Base-by-base conservation (phyloP, 2,797 vertebrate species). In the Gallinago stenura region DNA sequence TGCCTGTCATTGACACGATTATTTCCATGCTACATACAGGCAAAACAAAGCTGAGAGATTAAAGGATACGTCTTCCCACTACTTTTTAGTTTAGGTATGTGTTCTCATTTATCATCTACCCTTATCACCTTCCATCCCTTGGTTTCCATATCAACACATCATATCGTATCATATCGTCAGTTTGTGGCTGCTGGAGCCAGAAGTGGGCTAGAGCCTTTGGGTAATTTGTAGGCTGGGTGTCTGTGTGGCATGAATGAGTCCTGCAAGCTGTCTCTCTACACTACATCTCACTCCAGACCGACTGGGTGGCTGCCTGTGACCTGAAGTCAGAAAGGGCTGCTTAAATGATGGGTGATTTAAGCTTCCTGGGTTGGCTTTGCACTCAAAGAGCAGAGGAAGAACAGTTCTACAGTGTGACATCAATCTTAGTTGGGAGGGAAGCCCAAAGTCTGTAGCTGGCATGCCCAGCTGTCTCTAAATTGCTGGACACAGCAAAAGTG, bases 11-110 rank as follows among this genome's bases (percentile, higher is more conserved):
- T 77, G 91, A 70, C 71, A 25, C 41, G 56, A 48, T 58, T 69
- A 35, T 62, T 93, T 89, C 82, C 51, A 15, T 39, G 56, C 43
- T 84, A 26, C 26, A 54, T 31, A 53, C 21, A 56, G 70, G 46
- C 35, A 65, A 92, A 95, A 93, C 81, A 90, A 93, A 94, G 68
- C 54, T 41, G 48, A 58, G 71, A 58, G 50, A 51, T 76, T 14
- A 93, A 96, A 93, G 46, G 28, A 48, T 80, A 54, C 25, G 24
- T 45, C 43, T 85, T 73, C 35, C 70, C 21, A 64, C 18, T 35
- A 12, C 15, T 30, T 79, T 80, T 83, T 37, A 57, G 39, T 73
- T 89, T 35, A 60, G 71, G 19, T 17, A 68, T 78, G 51, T 46
- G 33, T 68, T 58, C 50, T 94, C 21, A 18, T 21, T 78, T 72